phyloP scores from a whole-genome alignment of 2,113 vertebrate species.

The Hassar affinis region DNA sequence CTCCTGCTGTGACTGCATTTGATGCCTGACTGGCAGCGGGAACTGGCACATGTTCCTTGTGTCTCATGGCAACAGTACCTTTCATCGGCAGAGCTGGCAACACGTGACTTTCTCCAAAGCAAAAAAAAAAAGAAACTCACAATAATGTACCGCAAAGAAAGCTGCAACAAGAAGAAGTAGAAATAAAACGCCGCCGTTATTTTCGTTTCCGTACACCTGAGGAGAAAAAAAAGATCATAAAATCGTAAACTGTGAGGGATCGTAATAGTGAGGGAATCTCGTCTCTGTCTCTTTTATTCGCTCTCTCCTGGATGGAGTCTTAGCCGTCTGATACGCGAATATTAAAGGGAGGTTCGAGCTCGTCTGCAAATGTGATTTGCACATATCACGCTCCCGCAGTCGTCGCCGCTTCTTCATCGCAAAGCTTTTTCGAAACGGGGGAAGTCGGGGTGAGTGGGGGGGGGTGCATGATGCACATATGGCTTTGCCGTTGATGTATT shows the following conservation, averaged over 20 bases:
- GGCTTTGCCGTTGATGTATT: conserved; percentile 79
- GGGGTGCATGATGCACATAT: conserved; percentile 73
- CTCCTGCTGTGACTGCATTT: conserved; percentile 61
- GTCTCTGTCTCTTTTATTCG: conserved; percentile 57
- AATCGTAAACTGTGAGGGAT: conserved; percentile 67
- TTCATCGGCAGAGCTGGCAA: conserved; percentile 61
- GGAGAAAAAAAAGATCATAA: background rate
- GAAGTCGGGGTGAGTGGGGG: conserved; percentile 12
- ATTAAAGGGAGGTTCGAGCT: conserved; percentile 82
- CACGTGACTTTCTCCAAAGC: conserved; percentile 63
- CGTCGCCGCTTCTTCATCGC: conserved; percentile 72
- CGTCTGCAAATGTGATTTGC: conserved; percentile 84
- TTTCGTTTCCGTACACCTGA: conserved; percentile 63
- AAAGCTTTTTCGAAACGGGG: conserved; percentile 67
- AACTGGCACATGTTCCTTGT: conserved; percentile 65
- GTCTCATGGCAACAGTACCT: conserved; percentile 72
- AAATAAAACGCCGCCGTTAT: conserved; percentile 63
- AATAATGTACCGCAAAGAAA: conserved; percentile 69
- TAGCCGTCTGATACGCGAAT: conserved; percentile 80
- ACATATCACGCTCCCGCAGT: conserved; percentile 79
- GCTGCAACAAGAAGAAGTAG: conserved; percentile 57
- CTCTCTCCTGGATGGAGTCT: conserved; percentile 70
- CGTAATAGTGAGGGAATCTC: conserved; percentile 70
- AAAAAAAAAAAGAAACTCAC: conserved; percentile 64
- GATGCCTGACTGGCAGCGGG: conserved; percentile 69